These are phyloP conservation scores for Athalia cordata DNA, from an alignment of 2,888 invertebrate genomes.

Conservation along the genomic window DNA sequence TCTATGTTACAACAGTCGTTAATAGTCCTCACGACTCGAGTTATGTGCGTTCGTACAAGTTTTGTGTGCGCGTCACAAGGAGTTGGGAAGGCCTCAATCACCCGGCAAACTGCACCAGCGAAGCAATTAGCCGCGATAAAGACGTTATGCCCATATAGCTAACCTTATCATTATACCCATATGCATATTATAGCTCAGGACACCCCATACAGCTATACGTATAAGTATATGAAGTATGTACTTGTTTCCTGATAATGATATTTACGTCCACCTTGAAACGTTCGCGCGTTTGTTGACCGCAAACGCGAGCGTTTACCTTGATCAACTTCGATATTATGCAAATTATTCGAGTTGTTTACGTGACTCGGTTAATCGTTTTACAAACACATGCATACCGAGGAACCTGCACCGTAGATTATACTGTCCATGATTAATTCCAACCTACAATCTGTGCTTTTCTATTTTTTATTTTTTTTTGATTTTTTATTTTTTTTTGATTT, in stretches of 20 bases:
- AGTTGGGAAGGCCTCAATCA: neutral
- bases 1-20: slow-evolving; percentile 14
- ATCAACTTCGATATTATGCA: slow-evolving; percentile 39
- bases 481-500: too few relatives aligned
- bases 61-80: slow-evolving; percentile 1
- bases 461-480: too few relatives aligned
- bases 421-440: too few relatives aligned
- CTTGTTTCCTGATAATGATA: slow-evolving; percentile 2
- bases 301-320: neutral
- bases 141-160: slow-evolving; percentile 1
- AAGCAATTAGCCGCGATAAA: slow-evolving; percentile 22
- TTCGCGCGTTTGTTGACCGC: slow-evolving; percentile 18
- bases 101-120: slow-evolving; percentile 4
- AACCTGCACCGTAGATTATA: neutral
- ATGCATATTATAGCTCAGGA: too few relatives aligned
- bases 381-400: neutral
- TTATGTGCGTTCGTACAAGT: too few relatives aligned
- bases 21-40: neutral
- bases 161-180: slow-evolving; percentile 3
- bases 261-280: slow-evolving; percentile 28
- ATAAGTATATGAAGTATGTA: slow-evolving; percentile 5
- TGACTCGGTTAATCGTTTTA: slow-evolving; percentile 14
- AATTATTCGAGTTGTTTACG: slow-evolving; percentile 23
- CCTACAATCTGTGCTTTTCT: too few relatives aligned
- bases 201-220: neutral